phyloP scores from a whole-genome alignment of 2,888 invertebrate genomes.

The Stenotaenia linearis region DNA sequence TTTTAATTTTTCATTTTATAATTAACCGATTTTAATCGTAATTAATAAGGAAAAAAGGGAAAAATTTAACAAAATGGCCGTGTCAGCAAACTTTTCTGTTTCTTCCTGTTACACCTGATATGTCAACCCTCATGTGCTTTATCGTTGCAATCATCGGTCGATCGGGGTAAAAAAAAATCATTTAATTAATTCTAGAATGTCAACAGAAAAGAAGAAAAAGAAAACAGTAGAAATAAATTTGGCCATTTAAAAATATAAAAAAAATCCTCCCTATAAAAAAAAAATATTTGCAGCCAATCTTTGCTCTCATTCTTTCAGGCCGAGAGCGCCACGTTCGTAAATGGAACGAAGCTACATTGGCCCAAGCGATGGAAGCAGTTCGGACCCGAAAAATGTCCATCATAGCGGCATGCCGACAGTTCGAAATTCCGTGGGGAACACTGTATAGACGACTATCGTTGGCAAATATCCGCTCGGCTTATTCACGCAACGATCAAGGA shows the following conservation, averaged over 20 bases:
- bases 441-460: slow-evolving; percentile 29
- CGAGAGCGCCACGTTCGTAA: slow-evolving; percentile 32
- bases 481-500: slow-evolving; percentile 31
- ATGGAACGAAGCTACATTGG: slow-evolving; percentile 33
- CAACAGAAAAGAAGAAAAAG: background rate
- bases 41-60: background rate
- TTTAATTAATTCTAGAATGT: background rate
- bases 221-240: background rate
- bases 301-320: slow-evolving; percentile 31
- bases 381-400: slow-evolving; percentile 30
- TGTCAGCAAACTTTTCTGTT: background rate
- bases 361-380: slow-evolving; percentile 34
- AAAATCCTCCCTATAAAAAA: background rate
- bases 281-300: slow-evolving; percentile 9
- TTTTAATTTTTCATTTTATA: background rate
- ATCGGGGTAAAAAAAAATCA: background rate
- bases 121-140: background rate
- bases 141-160: slow-evolving; percentile 18
- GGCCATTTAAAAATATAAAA: background rate
- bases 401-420: slow-evolving; percentile 33
- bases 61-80: background rate
- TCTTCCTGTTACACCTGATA: background rate
- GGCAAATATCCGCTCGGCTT: slow-evolving; percentile 32
- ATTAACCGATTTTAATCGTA: no score
- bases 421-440: slow-evolving; percentile 33